Evolutionary conservation across 2,113 vertebrate genomes (phyloP).

Genomic region (Oreochromis niloticus): DNA sequence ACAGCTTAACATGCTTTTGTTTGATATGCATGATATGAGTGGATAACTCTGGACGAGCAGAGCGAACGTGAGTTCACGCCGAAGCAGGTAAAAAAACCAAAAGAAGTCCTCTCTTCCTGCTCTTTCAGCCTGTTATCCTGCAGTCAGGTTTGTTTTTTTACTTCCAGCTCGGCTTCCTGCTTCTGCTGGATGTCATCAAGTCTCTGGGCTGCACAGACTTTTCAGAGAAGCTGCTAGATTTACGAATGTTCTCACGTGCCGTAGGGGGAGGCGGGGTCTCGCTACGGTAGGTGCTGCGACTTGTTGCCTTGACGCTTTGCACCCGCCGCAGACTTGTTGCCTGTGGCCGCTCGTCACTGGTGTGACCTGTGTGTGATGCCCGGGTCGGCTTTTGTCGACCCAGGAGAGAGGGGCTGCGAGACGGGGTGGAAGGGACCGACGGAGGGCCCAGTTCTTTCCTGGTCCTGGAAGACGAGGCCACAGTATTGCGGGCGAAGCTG

Average conservation of each 20-base stretch:
- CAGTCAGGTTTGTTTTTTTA: conserved; percentile 50
- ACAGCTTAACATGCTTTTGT: neutral
- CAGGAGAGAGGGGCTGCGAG: conserved; percentile 66
- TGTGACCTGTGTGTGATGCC: neutral
- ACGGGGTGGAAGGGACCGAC: conserved; percentile 59
- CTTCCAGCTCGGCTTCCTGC: conserved; percentile 79
- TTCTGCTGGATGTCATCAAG: conserved; percentile 58
- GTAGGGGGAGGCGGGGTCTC: conserved; percentile 50
- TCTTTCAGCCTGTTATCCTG: neutral
- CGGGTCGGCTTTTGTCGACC: conserved; percentile 71
- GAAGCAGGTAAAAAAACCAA: neutral
- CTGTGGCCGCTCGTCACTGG: conserved; percentile 58
- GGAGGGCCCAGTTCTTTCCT: conserved; percentile 69
- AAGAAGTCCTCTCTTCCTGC: neutral
- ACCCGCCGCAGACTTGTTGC: conserved; percentile 72
- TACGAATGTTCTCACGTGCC: conserved; percentile 45
- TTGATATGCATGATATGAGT: conserved; percentile 20
- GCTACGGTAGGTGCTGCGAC: conserved; percentile 57
- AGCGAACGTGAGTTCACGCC: neutral
- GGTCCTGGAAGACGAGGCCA: conserved; percentile 83
- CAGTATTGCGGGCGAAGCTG: conserved; percentile 87
- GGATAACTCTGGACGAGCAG: neutral
- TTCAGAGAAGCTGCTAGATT: conserved; percentile 72
- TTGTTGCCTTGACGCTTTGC: conserved; percentile 74
- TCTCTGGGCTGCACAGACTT: conserved; percentile 73